Evolutionary conservation across 2,797 vertebrate species (phyloP).

Genomic region (Mormyrus proboscirostris): DNA sequence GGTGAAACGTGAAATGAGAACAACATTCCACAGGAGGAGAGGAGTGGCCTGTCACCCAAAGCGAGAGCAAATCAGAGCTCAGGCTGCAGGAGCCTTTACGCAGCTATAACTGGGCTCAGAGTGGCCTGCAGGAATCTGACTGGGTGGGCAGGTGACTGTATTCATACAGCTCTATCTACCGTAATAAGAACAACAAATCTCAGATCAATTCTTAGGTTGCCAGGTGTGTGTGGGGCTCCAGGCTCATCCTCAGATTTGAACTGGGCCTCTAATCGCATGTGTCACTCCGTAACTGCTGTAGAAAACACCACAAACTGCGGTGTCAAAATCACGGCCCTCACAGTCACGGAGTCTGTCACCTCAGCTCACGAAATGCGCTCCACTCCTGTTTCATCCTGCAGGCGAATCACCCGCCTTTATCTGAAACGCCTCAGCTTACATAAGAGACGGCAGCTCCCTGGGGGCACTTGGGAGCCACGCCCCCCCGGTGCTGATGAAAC

Average conservation of each 20-base stretch:
- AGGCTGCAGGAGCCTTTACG: constrained; percentile 32
- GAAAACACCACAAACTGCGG: not conserved
- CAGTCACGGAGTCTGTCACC: not conserved
- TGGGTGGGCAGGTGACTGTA: not conserved
- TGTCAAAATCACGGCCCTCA: not conserved
- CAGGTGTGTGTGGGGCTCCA: not conserved
- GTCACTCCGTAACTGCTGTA: not conserved
- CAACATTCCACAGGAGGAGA: constrained; percentile 46
- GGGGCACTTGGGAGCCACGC: not conserved
- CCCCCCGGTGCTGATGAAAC: not conserved
- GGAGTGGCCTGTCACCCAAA: constrained; percentile 43
- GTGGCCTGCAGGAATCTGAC: not conserved
- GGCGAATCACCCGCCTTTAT: not conserved
- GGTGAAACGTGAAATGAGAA: constrained; percentile 45
- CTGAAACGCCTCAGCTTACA: not conserved
- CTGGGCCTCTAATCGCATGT: not conserved
- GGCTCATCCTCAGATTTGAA: not conserved
- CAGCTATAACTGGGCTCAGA: not conserved
- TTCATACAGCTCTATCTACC: not conserved
- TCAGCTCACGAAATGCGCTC: not conserved
- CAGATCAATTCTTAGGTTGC: not conserved
- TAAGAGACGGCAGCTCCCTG: not conserved
- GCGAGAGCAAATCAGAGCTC: constrained; percentile 40
- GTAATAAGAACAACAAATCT: not conserved
- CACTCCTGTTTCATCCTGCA: not conserved